phyloP scores from a whole-genome alignment of 2,113 vertebrate species.

The Cygnus atratus region DNA sequence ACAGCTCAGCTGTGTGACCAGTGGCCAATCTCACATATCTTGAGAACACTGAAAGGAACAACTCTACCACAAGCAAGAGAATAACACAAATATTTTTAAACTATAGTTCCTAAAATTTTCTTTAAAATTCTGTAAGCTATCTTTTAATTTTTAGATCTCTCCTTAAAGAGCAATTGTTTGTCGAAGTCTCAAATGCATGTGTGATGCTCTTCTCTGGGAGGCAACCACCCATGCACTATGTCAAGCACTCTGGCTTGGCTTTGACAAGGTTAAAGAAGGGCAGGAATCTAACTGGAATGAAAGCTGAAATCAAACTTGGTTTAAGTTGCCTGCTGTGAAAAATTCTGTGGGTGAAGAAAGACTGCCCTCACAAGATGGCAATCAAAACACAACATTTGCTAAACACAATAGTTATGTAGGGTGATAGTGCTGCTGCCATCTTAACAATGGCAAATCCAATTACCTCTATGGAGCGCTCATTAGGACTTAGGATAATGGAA shows the following conservation, averaged over 20 bases:
- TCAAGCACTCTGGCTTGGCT: neutral
- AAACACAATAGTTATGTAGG: neutral
- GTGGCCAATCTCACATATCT: neutral
- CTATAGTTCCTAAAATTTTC: neutral
- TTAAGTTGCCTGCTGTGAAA: neutral
- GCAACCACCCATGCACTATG: neutral
- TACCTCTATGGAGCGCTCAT: neutral
- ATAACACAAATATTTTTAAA: neutral
- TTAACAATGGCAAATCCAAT: neutral
- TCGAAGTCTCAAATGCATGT: neutral
- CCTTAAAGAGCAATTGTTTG: neutral
- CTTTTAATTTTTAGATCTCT: neutral
- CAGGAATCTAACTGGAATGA: neutral
- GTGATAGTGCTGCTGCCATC: neutral
- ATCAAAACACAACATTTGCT: neutral
- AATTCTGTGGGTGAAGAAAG: neutral
- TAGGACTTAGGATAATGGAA: neutral
- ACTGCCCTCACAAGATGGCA: neutral
- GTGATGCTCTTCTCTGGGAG: neutral
- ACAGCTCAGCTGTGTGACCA: neutral
- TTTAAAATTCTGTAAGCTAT: neutral
- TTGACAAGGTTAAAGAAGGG: neutral
- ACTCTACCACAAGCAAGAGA: neutral
- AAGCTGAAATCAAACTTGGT: neutral
- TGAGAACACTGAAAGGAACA: neutral